Evolutionary conservation across 1,140 invertebrate genomes (phyloP), one percentile per base, ranked within the genome.

Genomic region (Hesperophylax magnus): DNA sequence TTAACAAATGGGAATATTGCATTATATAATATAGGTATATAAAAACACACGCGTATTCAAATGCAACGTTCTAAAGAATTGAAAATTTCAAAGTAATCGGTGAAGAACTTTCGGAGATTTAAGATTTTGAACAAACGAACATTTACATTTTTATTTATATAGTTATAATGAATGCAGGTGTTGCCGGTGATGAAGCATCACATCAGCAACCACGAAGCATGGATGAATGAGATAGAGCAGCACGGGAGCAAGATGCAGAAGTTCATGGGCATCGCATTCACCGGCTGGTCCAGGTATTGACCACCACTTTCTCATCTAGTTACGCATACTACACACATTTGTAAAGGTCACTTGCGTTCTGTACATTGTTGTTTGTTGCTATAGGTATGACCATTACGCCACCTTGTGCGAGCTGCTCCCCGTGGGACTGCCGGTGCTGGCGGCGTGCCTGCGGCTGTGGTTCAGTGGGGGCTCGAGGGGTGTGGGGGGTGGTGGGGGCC

Each of bases 331-430:
- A 2, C 5, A 27, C 27, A 27, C 27, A 5, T 5, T 27, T 27
- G 27, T 27, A 2, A 2, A 27, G 27, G 27, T 27, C 27, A 27
- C 27, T 27, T 27, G 27, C 27, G 5, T 47, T 47, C 11, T 47
- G n/a, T 67, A 31, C 24, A 75, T 52, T 53, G 5, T 78, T 31
- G 3, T 22, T 17, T 77, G 34, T 20, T 17, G 39, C 39, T 74
- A 79, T 85, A 94, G 94, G 83, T 98, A 97, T 86, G 97, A 98
- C 87, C 97, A 98, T 87, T 97, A 96, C 89, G 95, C 96, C 0
- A 94, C 96, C 0, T 88, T 98, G 18, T 97, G 96, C 87, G 97
- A 98, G 87, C 88, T 98, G 24, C 86, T 98, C 54, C 94, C 95
- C 0, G 91, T 92, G 1, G 92, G 93, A 2, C 85, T 98, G 77